phyloP scores from a whole-genome alignment of 2,888 invertebrate genomes.

The Thecocarcelia acutangulata region DNA sequence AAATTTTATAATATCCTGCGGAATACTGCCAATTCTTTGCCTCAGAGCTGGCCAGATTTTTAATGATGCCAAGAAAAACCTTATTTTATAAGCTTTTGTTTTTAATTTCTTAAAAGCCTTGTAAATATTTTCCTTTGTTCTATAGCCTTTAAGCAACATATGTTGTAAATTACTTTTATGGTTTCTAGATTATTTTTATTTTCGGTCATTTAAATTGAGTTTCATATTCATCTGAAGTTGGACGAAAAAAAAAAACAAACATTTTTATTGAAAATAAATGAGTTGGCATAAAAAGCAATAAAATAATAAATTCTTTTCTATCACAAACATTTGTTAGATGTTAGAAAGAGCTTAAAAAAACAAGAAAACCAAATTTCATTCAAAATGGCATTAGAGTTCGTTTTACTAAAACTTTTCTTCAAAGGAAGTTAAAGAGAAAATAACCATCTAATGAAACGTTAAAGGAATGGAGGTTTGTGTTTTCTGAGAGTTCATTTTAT shows the following conservation, averaged over 20 bases:
- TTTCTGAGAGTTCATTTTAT: constrained; percentile 19
- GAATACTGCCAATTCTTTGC: too few species aligned
- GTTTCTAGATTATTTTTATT: constrained; percentile 29
- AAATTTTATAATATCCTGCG: too few species aligned
- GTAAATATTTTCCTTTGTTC: too few species aligned
- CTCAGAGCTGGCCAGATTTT: too few species aligned
- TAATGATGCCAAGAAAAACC: too few species aligned
- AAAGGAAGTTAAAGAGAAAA: constrained; percentile 62
- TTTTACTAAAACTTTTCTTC: constrained; percentile 24
- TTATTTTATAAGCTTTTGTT: too few species aligned
- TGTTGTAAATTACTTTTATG: constrained; percentile 63
- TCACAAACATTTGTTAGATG: constrained; percentile 50
- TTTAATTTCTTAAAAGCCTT: too few species aligned
- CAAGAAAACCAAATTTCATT: constrained; percentile 25
- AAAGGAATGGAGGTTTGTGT: background rate
- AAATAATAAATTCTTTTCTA: constrained; percentile 39
- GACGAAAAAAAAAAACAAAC: constrained; percentile 47
- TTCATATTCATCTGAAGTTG: constrained; percentile 23
- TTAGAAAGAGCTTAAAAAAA: constrained; percentile 1
- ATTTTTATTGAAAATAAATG: constrained; percentile 67
- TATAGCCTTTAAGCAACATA: constrained; percentile 46
- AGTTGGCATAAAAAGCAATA: constrained; percentile 67
- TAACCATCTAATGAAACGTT: constrained; percentile 38
- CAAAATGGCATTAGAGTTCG: constrained; percentile 39
- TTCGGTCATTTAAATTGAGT: constrained; percentile 28